Conservation (phyloP, 2,797 vertebrate genomes). For the Leptatherina wallacei region DNA sequence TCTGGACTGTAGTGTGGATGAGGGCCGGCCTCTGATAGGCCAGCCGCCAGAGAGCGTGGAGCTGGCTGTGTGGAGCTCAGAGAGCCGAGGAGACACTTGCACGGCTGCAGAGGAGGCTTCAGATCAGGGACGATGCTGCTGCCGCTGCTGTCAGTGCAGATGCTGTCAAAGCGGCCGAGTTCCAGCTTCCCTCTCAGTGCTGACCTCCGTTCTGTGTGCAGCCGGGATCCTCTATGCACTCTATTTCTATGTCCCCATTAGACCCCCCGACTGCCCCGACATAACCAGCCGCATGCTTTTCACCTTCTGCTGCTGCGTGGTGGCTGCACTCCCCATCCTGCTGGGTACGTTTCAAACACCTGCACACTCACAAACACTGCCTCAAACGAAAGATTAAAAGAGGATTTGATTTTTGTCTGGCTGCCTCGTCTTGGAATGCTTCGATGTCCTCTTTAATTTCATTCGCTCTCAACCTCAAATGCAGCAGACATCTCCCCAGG, state of each 20-base stretch:
- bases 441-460: conserved; percentile 72
- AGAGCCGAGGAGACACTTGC: conserved; percentile 49
- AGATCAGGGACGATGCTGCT: conserved; percentile 45
- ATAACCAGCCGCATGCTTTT: conserved; percentile 74
- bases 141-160: conserved; percentile 64
- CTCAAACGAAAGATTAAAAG: conserved; percentile 58
- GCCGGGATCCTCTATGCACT: conserved; percentile 78
- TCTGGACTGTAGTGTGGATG: conserved; percentile 62
- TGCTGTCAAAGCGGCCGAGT: conserved; percentile 71
- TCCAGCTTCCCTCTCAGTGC: conserved; percentile 70
- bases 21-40: conserved; percentile 73
- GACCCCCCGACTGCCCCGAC: conserved; percentile 73
- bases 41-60: conserved; percentile 72
- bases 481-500: conserved; percentile 57
- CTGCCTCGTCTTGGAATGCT: conserved; percentile 70
- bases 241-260: conserved; percentile 79
- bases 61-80: conserved; percentile 67
- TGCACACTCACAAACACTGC: conserved; percentile 14
- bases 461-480: conserved; percentile 52
- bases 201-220: conserved; percentile 77
- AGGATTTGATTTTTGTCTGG: conserved; percentile 70
- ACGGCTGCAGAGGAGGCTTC: conserved; percentile 31
- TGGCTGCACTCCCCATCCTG: conserved; percentile 77
- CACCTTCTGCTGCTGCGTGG: conserved; percentile 78
- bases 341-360: conserved; percentile 72